Evolutionary conservation across 2,888 invertebrate genomes (phyloP), one percentile per base, ranked within the genome.

Genomic region (Acleris laterana): DNA sequence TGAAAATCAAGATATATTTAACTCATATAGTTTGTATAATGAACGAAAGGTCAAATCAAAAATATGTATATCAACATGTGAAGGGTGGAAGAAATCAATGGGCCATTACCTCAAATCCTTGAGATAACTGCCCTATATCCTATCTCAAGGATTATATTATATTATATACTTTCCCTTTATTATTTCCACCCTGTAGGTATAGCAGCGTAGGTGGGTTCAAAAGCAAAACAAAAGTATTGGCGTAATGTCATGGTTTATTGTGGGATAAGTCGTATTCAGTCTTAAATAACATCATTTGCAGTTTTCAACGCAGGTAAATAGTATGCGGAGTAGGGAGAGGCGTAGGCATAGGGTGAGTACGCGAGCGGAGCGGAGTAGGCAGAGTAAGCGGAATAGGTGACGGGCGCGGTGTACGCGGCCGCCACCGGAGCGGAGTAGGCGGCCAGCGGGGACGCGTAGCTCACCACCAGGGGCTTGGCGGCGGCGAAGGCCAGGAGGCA

Each of bases 401-500:
- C 70, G 3, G 80, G 82, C 3, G 83, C 78, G 42, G 79, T 78
- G 78, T 82, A 84, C 20, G 80, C 82, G 28, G 65, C 65, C 32
- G 65, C 65, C 56, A 65, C 65, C 49, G 62, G 63, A 4, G 62
- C 67, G 3, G 67, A 44, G 55, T 67, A 67, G 48, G 67, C 38
- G 5, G 53, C 67, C 48, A 63, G 17, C 16, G 62, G 63, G 11
- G 55, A 5, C 13, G 64, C 64, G 55, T 59, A 63, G 49, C 68
- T 70, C 25, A 69, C 77, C 68, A 82, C 76, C 71, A 79, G 71
- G 9, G 84, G 84, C 74, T 84, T 84, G 70, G 84, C 84, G 68
- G 77, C 69, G 56, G 81, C 80, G 71, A 83, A 78, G 50, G 94
- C 94, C 89, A 94, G 80, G 74, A 94, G 82, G 78, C 93, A 93